Base-by-base conservation (phyloP, 2,888 invertebrate species). In the Acrobasis consociella region DNA sequence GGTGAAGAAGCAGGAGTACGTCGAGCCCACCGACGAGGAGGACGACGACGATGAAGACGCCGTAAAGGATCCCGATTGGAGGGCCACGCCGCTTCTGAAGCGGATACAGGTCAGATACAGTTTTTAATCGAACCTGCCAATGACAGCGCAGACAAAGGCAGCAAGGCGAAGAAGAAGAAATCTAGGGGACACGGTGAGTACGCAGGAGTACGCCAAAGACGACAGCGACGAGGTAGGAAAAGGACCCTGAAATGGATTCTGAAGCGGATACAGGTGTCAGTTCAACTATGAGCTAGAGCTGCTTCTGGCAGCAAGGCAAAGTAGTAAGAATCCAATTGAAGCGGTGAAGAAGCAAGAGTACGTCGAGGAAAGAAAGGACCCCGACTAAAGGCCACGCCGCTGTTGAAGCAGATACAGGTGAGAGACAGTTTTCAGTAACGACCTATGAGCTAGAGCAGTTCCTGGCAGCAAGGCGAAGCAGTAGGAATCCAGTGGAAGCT, bases 331-430 rank as follows among this genome's bases (percentile, higher is more conserved):
- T 80, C 78, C 16, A 22, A 3, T 22, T 2, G 22, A 22, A 22
- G 22, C 22, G 22, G 22, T 22, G 22, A 22, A 22, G 22, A 22
- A 22, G 1, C 22, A 22, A 22, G 85, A 85, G 22, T 22, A 22
- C 0, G 80, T 78, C 16, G 85, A 87, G 42, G 83, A 86, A 31
- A 61, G 65, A 0, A 83, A 89, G 3, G 96, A 96, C 78, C 96
- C 96, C 0, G 96, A 96, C 73, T 96, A 96, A 96, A 85, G 46
- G 93, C 93, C 50, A 96, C 96, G 1, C 96, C 96, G 0, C 78
- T 95, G 0, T 94, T 92, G 62, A 94, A 92, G 68, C 78, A 91
- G 52, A 91, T 89, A 73, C 86, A 87, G 83, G 90, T 89, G 62
- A 10, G 11, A 49, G 8, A 9, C 9, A 42, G 5, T 39, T 17